Conservation (phyloP, 1,140 invertebrate genomes). For the Arctopsyche grandis region DNA sequence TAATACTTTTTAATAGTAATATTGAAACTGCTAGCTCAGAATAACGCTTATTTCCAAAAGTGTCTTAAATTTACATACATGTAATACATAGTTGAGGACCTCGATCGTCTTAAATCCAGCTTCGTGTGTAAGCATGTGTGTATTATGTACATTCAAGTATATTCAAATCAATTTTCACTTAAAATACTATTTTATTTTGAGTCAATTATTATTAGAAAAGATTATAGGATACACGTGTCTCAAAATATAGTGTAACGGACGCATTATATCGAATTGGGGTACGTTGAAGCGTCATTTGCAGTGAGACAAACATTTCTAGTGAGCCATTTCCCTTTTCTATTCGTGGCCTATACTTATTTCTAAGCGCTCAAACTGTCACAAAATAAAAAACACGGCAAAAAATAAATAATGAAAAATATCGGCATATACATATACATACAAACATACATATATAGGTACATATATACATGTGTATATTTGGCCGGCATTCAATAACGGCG, state of each 20-base stretch:
- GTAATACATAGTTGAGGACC: too few relatives aligned
- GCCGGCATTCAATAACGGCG: background rate
- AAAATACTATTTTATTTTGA: background rate
- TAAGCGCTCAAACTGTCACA: conserved; percentile 13
- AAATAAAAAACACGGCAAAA: conserved; percentile 6
- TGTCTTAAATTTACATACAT: too few relatives aligned
- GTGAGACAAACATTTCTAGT: background rate
- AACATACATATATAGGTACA: background rate
- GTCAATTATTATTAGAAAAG: background rate
- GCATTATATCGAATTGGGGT: background rate
- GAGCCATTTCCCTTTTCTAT: conserved; percentile 29
- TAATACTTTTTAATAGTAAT: too few relatives aligned
- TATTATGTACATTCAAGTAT: too few relatives aligned
- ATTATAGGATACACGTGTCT: conserved; percentile 4
- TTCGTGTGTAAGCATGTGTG: too few relatives aligned
- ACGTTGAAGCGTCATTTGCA: background rate
- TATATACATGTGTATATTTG: background rate
- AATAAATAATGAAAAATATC: background rate
- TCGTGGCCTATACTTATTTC: conserved; percentile 12
- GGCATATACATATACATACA: background rate
- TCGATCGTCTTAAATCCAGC: too few relatives aligned
- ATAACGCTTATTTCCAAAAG: too few relatives aligned
- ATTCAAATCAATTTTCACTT: too few relatives aligned
- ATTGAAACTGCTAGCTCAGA: too few relatives aligned
- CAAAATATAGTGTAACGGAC: background rate